Base-by-base conservation (phyloP, 2,113 vertebrate species). In the Rhinolophus sinicus region DNA sequence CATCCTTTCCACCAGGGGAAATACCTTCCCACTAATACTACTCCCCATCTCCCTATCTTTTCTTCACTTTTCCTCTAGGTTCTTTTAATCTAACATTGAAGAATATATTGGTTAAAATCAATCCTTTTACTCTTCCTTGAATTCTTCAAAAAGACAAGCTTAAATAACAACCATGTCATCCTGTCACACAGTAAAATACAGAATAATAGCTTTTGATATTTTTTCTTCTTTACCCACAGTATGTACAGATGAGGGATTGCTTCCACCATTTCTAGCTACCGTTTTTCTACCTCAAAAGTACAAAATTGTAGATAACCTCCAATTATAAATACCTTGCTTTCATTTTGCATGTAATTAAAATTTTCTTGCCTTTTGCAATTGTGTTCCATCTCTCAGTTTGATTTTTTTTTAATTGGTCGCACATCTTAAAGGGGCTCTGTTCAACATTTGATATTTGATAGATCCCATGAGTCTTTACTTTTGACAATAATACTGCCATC, bases 371-470 rank as follows among this genome's bases (percentile, higher is more conserved):
- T 22, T 96, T 97, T 95, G 62, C 87, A 96, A 83, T 58, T 89
- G 47, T 88, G 64, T 91, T 65, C 75, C 88, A 38, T 70, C 92
- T 96, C 91, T 85, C 77, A 81, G 76, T 82, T 85, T 78, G 52
- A 90, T 89, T 67, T 85, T 40, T 85, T 40, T 81, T 96, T 97
- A 97, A 97, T 96, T 97, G 58, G 33, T 38, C 60, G 76, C 92
- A 77, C 35, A 83, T 98, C 97, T 97, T 98, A 89, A 96, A 97
- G n/a, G 54, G 40, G 38, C 38, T 98, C 30, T 77, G 60, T 96
- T 98, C 67, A 97, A 88, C 33, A 80, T 58, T 96, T 38, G 44
- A 21, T 94, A 93, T 95, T 90, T 96, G 88, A 97, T 93, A 90
- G 80, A 90, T 90, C 89, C 81, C 82, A 38, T 10, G 38, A 84